phyloP scores from a whole-genome alignment of 2,888 invertebrate genomes.

The Notodonta dromedarius region DNA sequence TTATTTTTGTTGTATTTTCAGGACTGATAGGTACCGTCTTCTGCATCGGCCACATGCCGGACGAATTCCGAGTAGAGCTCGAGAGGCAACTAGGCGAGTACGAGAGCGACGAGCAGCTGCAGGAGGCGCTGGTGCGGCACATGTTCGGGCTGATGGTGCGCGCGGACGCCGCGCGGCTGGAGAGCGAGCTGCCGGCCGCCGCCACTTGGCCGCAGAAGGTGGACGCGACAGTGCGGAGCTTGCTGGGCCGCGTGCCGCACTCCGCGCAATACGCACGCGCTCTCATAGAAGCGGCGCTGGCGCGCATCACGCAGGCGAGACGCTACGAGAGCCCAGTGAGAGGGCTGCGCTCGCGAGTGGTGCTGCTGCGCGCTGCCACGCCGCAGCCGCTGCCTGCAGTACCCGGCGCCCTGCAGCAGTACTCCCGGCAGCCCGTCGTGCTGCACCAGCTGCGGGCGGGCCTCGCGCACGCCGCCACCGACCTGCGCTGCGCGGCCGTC shows the following conservation, averaged over 20 bases:
- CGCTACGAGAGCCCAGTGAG: constrained; percentile 21
- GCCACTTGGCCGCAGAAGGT: constrained; percentile 44
- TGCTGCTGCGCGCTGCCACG: constrained; percentile 34
- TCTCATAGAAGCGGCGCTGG: constrained; percentile 49
- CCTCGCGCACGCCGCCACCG: constrained; percentile 38
- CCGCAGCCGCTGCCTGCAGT: background rate
- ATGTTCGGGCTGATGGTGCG: constrained; percentile 52
- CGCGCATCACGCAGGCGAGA: constrained; percentile 37
- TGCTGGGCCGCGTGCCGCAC: constrained; percentile 53
- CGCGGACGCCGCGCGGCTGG: constrained; percentile 19
- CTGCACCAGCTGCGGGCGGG: constrained; percentile 38
- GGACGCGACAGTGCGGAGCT: constrained; percentile 42
- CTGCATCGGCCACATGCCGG: constrained; percentile 51
- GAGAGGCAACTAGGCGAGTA: constrained; percentile 39
- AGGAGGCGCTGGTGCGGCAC: constrained; percentile 53
- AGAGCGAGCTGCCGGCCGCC: constrained; percentile 21
- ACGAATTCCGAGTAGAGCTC: constrained; percentile 48
- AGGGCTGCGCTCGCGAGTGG: constrained; percentile 41
- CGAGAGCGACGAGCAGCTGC: constrained; percentile 45
- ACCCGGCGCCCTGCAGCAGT: constrained; percentile 7
- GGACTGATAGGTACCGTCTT: constrained; percentile 52
- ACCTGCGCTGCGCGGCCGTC: constrained; percentile 44
- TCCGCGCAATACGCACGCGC: constrained; percentile 58
- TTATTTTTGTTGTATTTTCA: constrained; percentile 18
- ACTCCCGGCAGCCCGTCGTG: constrained; percentile 22